Evolutionary conservation across 2,888 invertebrate genomes (phyloP).

Genomic region (Eristalis pertinax): DNA sequence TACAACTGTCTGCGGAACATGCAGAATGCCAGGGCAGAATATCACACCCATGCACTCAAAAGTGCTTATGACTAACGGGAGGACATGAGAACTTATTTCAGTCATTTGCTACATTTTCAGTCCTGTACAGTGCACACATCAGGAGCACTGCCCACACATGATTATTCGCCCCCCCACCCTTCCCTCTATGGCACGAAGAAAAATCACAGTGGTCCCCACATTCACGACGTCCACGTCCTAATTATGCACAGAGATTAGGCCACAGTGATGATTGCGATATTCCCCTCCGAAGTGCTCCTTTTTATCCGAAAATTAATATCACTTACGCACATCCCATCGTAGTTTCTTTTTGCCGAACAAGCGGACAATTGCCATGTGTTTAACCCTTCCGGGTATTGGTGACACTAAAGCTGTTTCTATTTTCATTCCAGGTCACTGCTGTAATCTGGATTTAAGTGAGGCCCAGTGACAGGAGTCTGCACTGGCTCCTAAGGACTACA

Average conservation of each 20-base stretch:
- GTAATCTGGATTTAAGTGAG: conserved; percentile 43
- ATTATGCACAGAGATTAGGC: conserved; percentile 16
- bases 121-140: not conserved
- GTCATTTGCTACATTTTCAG: not conserved
- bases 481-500: conserved; percentile 7
- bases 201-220: not conserved
- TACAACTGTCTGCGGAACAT: not conserved
- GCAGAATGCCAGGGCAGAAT: not conserved
- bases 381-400: conserved; percentile 23
- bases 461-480: conserved; percentile 28
- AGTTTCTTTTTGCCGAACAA: too few species aligned
- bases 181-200: not conserved
- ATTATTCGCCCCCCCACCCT: not conserved
- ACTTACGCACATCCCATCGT: conserved; percentile 33
- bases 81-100: not conserved
- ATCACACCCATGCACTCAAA: not conserved
- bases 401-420: conserved; percentile 17
- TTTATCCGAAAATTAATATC: conserved; percentile 27
- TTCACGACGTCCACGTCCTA: conserved; percentile 7
- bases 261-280: conserved; percentile 3
- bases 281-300: conserved; percentile 1
- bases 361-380: not conserved
- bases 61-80: not conserved
- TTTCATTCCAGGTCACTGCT: conserved; percentile 60
- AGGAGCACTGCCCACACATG: not conserved